phyloP scores from a whole-genome alignment of 2,113 vertebrate species.

The Zapornia atra region DNA sequence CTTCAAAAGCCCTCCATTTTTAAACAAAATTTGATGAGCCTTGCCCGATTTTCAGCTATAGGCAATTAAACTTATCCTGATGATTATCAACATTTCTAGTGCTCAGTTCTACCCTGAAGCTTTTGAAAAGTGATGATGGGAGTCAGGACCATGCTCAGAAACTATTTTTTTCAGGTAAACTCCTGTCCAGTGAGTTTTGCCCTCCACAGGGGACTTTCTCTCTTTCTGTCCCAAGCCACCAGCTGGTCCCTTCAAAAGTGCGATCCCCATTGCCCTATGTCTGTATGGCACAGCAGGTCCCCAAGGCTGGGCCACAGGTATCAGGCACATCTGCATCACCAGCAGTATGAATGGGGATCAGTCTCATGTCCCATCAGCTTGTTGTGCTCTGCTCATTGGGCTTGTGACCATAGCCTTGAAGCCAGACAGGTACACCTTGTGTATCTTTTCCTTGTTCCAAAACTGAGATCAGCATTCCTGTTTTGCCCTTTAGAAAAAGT shows the following conservation, averaged over 20 bases:
- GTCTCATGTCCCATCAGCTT: background rate
- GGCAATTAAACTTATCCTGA: background rate
- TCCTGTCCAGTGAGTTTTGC: fast-evolving
- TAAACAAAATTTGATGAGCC: background rate
- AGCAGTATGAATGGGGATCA: no score
- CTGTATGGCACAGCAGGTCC: background rate
- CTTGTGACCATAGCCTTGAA: background rate
- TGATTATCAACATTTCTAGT: background rate
- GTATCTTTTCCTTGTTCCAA: background rate
- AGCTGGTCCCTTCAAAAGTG: background rate
- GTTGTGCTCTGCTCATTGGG: background rate
- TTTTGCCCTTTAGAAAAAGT: background rate
- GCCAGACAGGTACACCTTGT: background rate
- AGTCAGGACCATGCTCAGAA: background rate
- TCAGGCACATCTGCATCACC: fast-evolving
- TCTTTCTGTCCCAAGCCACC: background rate
- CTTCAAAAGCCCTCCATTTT: no score
- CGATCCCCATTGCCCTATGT: background rate
- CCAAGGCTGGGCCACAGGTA: fast-evolving
- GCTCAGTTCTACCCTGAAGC: background rate
- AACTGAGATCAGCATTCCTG: background rate
- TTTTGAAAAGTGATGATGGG: background rate
- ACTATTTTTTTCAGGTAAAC: background rate
- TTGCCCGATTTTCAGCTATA: background rate
- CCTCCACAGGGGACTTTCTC: no score